Conservation (phyloP, 1,140 invertebrate species). For the Ectropis grisescens region DNA sequence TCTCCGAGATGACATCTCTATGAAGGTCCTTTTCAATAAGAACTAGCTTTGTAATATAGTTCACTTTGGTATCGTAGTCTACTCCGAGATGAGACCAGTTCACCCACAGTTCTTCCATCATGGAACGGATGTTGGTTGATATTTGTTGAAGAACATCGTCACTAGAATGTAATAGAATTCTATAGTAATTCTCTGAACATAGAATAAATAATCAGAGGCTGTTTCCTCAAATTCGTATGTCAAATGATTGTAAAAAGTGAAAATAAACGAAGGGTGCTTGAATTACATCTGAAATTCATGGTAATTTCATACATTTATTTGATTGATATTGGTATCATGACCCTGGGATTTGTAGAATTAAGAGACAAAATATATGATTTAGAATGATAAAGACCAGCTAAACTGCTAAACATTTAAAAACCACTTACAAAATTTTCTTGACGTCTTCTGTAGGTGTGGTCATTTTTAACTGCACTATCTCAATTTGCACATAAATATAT, state of each 20-base stretch:
- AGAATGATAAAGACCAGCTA: not conserved
- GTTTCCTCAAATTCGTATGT: too few species aligned
- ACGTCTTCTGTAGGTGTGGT: conserved; percentile 32
- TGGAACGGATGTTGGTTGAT: conserved; percentile 35
- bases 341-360: too few species aligned
- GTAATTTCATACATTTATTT: too few species aligned
- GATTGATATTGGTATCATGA: too few species aligned
- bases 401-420: not conserved
- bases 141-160: too few species aligned
- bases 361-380: too few species aligned
- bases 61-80: conserved; percentile 37
- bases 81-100: conserved; percentile 60
- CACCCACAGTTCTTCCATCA: conserved; percentile 56
- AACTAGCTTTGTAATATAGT: conserved; percentile 41
- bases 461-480: conserved; percentile 18
- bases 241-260: too few species aligned
- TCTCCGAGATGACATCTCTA: conserved; percentile 50
- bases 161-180: too few species aligned
- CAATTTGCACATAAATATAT: not conserved
- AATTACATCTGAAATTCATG: too few species aligned
- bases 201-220: too few species aligned
- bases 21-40: conserved; percentile 56
- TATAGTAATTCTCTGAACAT: too few species aligned
- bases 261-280: too few species aligned
- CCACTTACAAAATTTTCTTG: conserved; percentile 43